Conservation (phyloP, 2,797 vertebrate genomes). For the Centroberyx gerrardi region DNA sequence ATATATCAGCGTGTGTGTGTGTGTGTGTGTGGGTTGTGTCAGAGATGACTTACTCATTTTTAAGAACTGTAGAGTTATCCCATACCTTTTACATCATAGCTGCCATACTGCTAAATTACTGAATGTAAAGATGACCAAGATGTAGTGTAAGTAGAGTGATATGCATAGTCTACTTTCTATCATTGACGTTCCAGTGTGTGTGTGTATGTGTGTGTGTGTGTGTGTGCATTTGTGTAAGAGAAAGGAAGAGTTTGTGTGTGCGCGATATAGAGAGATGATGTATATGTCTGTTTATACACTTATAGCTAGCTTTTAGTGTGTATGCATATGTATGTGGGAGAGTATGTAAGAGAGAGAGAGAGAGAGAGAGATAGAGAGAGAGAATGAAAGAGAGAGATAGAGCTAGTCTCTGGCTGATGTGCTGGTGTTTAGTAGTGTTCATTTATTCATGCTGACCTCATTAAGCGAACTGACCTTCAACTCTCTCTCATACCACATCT, state of each 20-base stretch:
- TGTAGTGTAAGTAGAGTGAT: conserved; percentile 6
- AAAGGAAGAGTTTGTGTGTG: neutral
- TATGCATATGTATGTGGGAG: neutral
- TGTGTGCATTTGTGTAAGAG: neutral
- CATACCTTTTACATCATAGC: conserved; percentile 54
- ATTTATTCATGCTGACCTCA: conserved; percentile 80
- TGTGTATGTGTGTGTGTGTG: no score
- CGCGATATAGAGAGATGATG: neutral
- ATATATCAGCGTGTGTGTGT: conserved; percentile 1
- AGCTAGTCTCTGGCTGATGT: conserved; percentile 29
- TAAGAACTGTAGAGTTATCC: conserved; percentile 28
- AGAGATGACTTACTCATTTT: conserved; percentile 39
- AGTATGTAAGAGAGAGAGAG: neutral
- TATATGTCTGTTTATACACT: no score
- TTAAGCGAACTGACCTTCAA: conserved; percentile 84
- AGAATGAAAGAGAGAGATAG: conserved; percentile 13
- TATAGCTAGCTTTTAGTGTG: no score
- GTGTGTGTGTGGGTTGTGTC: neutral
- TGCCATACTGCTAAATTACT: neutral
- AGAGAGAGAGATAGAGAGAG: neutral
- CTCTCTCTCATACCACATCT: conserved; percentile 76
- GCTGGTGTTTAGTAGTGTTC: conserved; percentile 68
- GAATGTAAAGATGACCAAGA: conserved; percentile 5
- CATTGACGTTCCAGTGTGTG: no score
- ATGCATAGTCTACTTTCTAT: neutral